Evolutionary conservation across 1,140 invertebrate genomes (phyloP), one percentile per base, ranked within the genome.

Genomic region (Stenopsyche tienmushanensis): DNA sequence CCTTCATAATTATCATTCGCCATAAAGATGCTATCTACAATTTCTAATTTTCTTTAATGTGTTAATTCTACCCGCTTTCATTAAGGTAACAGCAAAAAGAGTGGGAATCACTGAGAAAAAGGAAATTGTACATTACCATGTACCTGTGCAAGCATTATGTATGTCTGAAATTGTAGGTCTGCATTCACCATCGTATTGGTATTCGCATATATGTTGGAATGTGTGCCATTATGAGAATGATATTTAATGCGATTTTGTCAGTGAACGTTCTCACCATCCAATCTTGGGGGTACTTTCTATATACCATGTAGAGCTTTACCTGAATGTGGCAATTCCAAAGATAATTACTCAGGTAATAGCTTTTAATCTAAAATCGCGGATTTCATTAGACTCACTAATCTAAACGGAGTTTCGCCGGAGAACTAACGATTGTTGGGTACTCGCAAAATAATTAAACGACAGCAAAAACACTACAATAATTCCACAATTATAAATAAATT

Each of bases 21-120:
- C 24, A 47, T 60, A 60, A 64, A 68, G 66, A 68, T 68, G 39
- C 13, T 58, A 68, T 68, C 66, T 47, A 10, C 5, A 21, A 25
- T 53, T 67, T 64, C 62, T 60, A 64, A 64, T 68, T 68, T 68
- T 59, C 66, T 64, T 59, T 53, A 64, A 68, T 64, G 62, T 64
- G 50, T 68, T 64, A 54, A 59, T 59, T 52, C 29, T 52, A 47
- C 44, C 15, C 54, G 50, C 42, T 45, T 58, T 1, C 20, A 3
- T 24, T 53, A 20, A 2, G 23, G 23, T 53, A 23, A 53, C 25
- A 9, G 23, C 21, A 9, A 53, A 53, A 53, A 13, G 29, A 34
- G 29, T 13, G 29, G 13, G 29, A 34, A 34, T 34, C 29, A 34
- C 29, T n/a, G n/a, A 34, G 13, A 13, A 34, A 34, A 34, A 13